Evolutionary conservation across 2,113 vertebrate species (phyloP).

Genomic region (Vicugna pacos): DNA sequence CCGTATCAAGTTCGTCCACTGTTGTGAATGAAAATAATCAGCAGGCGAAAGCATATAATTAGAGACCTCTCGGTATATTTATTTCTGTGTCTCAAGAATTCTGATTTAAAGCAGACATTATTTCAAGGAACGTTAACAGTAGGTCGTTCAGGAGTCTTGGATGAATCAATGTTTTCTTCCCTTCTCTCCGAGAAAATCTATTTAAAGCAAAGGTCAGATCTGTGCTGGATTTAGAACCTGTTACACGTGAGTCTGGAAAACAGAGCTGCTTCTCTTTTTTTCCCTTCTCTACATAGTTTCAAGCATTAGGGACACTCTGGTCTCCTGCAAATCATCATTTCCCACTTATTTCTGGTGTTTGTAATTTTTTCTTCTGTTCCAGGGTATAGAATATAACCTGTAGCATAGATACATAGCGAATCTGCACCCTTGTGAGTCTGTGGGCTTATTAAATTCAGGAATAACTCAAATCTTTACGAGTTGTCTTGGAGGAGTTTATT

Average conservation of each 20-base stretch:
- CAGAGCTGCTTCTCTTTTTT: constrained; percentile 47
- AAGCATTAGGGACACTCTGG: background rate
- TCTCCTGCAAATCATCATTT: constrained; percentile 59
- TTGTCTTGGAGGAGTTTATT: background rate
- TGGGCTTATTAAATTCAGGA: background rate
- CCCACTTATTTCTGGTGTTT: constrained; percentile 30
- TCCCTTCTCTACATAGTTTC: constrained; percentile 22
- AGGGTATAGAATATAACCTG: background rate
- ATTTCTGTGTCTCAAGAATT: constrained; percentile 79
- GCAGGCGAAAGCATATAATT: constrained; percentile 79
- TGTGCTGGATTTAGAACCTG: constrained; percentile 73
- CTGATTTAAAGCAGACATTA: constrained; percentile 81
- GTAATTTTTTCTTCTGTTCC: constrained; percentile 28
- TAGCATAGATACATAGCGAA: background rate
- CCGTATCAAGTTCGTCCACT: constrained; percentile 69
- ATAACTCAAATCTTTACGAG: background rate
- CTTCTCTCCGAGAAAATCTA: constrained; percentile 76
- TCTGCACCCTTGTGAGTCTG: background rate
- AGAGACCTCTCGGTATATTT: constrained; percentile 77
- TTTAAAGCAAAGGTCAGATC: constrained; percentile 81
- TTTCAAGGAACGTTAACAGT: constrained; percentile 75
- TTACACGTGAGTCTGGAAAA: constrained; percentile 68
- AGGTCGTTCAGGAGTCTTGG: constrained; percentile 75
- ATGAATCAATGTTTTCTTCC: constrained; percentile 77
- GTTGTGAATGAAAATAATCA: constrained; percentile 82